phyloP scores from a whole-genome alignment of 1,140 invertebrate species.

The Hestina assimilis region DNA sequence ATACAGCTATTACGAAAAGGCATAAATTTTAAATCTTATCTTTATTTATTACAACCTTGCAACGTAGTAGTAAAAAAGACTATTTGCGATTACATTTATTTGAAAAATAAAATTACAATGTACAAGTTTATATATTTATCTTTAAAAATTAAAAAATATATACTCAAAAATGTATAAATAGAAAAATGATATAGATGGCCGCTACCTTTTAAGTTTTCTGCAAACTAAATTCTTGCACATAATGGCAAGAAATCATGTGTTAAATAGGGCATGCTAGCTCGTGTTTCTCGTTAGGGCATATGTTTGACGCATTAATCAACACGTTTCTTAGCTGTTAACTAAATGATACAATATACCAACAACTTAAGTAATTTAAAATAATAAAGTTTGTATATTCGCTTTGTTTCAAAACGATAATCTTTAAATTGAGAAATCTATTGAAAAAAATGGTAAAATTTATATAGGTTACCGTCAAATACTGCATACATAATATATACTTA shows the following conservation, averaged over 20 bases:
- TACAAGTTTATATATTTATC: too few species aligned
- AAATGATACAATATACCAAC: not conserved
- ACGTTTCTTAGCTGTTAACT: conserved; percentile 12
- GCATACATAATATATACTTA: too few species aligned
- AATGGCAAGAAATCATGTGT: conserved; percentile 28
- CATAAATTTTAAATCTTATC: conserved; percentile 1
- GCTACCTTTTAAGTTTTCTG: not conserved
- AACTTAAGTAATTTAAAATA: not conserved
- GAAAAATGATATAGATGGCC: not conserved
- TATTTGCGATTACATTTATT: too few species aligned
- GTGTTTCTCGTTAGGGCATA: conserved; percentile 29
- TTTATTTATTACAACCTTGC: not conserved
- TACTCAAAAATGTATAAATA: too few species aligned
- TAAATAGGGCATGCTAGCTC: conserved; percentile 42
- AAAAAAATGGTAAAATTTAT: too few species aligned
- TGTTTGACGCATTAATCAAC: conserved; percentile 17
- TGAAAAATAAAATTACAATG: too few species aligned
- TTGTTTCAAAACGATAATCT: too few species aligned
- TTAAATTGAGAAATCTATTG: too few species aligned
- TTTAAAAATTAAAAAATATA: too few species aligned
- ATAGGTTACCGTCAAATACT: too few species aligned
- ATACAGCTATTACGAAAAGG: conserved; percentile 5
- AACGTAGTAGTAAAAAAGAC: too few species aligned
- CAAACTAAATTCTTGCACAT: conserved; percentile 3
- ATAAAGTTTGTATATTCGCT: too few species aligned